Conservation (phyloP, 2,888 invertebrate genomes). For the Seira musarum region DNA sequence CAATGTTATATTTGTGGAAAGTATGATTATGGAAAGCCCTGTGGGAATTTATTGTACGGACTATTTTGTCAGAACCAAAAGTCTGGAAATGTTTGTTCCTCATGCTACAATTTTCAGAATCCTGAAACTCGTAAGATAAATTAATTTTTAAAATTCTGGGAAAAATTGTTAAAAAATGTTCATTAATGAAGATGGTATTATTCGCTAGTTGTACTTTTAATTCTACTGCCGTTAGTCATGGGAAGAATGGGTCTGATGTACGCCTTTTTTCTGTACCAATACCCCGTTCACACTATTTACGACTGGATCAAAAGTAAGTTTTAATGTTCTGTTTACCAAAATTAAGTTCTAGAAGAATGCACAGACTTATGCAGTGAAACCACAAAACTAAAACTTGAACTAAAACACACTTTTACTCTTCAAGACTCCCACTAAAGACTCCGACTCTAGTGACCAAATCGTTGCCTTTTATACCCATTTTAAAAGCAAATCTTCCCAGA, state of each 20-base stretch:
- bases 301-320: slow-evolving; percentile 63
- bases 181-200: too few species aligned
- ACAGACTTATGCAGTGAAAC: not conserved
- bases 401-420: not conserved
- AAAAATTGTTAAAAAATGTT: slow-evolving; percentile 1
- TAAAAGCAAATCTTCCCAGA: not conserved
- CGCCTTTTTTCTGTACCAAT: slow-evolving; percentile 76
- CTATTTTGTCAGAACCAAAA: slow-evolving; percentile 48
- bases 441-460: not conserved
- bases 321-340: not conserved
- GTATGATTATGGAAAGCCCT: slow-evolving; percentile 32
- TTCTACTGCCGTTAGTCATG: slow-evolving; percentile 75
- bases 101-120: slow-evolving; percentile 60
- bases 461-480: slow-evolving; percentile 31
- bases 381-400: not conserved
- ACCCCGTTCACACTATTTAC: slow-evolving; percentile 60
- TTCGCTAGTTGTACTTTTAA: slow-evolving; percentile 59
- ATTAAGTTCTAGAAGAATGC: not conserved
- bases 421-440: slow-evolving; percentile 37
- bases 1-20: slow-evolving; percentile 42
- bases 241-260: slow-evolving; percentile 75
- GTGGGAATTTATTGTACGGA: slow-evolving; percentile 16
- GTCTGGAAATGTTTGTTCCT: slow-evolving; percentile 34
- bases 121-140: slow-evolving; percentile 63
- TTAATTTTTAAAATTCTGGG: not conserved